These are phyloP conservation scores for Mus pahari DNA, from an alignment of 2,113 vertebrate genomes.

Conservation along the genomic window DNA sequence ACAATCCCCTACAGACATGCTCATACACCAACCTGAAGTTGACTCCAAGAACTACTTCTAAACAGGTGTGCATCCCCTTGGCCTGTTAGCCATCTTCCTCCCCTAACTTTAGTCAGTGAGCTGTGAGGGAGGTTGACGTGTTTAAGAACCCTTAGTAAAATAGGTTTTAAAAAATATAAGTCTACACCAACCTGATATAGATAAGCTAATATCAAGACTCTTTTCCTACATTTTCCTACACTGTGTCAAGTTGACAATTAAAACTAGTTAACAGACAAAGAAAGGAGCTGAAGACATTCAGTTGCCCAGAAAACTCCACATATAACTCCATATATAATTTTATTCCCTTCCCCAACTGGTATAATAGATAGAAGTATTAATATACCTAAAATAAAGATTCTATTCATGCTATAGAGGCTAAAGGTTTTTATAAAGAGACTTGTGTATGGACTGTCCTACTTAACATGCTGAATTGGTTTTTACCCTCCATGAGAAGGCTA, in stretches of 20 bases:
- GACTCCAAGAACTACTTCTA: no score
- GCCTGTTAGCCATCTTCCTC: no score
- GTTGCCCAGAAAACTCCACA: neutral
- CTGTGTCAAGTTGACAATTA: neutral
- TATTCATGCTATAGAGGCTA: neutral
- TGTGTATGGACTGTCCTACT: neutral
- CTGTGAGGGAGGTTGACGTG: no score
- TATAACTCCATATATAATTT: no score
- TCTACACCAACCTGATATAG: neutral
- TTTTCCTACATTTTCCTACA: neutral
- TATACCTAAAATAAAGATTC: neutral
- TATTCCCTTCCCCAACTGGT: neutral
- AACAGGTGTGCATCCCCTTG: no score
- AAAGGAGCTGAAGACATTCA: neutral
- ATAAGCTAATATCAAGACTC: neutral
- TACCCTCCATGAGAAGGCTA: neutral
- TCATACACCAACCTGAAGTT: neutral
- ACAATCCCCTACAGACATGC: neutral
- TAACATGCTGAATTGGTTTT: constrained; percentile 38
- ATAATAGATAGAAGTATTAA: neutral
- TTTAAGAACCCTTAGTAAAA: no score
- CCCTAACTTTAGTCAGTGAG: no score
- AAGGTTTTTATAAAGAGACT: neutral
- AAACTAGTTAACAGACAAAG: neutral
- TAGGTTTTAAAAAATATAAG: no score